Percentiles rank a stretch among this genome's conserved stretches.
phyloP scores from a whole-genome alignment of 2,888 invertebrate species.

The Cheilosia impressa region DNA sequence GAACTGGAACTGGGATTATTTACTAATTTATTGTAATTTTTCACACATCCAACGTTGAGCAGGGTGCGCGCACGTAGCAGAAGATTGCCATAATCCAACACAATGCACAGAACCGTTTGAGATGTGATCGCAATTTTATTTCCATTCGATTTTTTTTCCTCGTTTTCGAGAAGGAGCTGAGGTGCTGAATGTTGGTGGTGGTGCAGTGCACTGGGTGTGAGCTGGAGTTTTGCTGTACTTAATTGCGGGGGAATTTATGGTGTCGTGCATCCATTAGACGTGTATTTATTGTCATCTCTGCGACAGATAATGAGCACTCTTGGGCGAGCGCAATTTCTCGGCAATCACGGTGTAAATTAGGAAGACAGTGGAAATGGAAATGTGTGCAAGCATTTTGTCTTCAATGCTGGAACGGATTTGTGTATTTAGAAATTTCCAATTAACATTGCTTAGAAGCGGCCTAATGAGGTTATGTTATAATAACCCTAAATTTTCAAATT shows the following conservation, averaged over 20 bases:
- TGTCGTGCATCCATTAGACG: conserved; percentile 75
- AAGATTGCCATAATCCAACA: conserved; percentile 50
- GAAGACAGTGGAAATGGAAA: too few relatives aligned
- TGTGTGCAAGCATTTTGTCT: neutral
- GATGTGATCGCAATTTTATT: conserved; percentile 53
- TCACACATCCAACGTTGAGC: conserved; percentile 64
- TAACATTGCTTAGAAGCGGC: neutral
- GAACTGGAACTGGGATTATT: conserved; percentile 71
- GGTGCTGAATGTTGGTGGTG: conserved; percentile 1
- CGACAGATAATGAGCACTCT: conserved; percentile 58
- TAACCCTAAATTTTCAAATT: too few relatives aligned
- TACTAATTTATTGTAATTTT: conserved; percentile 73
- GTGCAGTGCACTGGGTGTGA: conserved; percentile 53
- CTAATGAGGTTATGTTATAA: neutral
- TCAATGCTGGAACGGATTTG: neutral
- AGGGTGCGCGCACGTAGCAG: conserved; percentile 61
- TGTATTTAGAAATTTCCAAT: neutral
- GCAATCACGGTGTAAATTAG: conserved; percentile 57
- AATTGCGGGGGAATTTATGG: conserved; percentile 73
- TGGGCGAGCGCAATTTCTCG: conserved; percentile 60
- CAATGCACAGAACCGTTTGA: conserved; percentile 25
- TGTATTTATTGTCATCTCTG: conserved; percentile 72
- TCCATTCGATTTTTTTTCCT: neutral
- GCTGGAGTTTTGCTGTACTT: conserved; percentile 60
- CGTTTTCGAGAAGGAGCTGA: conserved; percentile 31